Base-by-base conservation (phyloP, 1,140 invertebrate species). In the Cyclargus thomasi region DNA sequence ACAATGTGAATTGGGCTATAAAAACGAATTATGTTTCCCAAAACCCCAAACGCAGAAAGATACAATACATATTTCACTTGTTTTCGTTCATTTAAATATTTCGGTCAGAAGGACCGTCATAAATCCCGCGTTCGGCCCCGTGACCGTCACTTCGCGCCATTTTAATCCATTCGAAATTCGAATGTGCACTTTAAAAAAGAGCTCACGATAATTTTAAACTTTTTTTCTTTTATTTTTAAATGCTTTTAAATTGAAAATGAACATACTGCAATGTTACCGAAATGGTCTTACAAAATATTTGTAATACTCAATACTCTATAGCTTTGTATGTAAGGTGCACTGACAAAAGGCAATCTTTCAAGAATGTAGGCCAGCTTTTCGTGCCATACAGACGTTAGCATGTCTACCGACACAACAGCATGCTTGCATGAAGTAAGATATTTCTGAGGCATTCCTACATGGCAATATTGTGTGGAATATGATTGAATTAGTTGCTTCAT, bases 1-100 rank as follows among this genome's bases (percentile, higher is more conserved):
- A 74, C 72, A 70, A 78, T 75, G 80, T 84, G 85, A 88, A 86
- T 86, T 85, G 81, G 79, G 74, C 78, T 77, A 83, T 86, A 86
- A 86, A 84, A 72, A 67, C 75, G 78, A 79, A 80, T 86, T 88
- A 88, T 86, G 71, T 78, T 70, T 83, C 83, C 82, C 83, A 71
- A 73, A 81, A 71, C 81, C 76, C 82, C 78, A 86, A 88, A 85
- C 85, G 82, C 79, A 83, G 75, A 78, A 67, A 68, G 67, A 69
- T 67, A 62, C 69, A 59, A 29, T 64, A 67, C 65, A 74, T 74
- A 69, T 67, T 69, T 76, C 66, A 73, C 72, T 71, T 72, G 55
- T 66, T 70, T 65, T 65, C 63, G 35, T 53, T 57, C 63, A 73
- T 78, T 78, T 74, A 79, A 81, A 78, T 78, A 78, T 75, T 75